Percentiles rank a stretch among this genome's conserved stretches.
Conservation (phyloP, 2,888 invertebrate species). For the Frankliniella fusca region DNA sequence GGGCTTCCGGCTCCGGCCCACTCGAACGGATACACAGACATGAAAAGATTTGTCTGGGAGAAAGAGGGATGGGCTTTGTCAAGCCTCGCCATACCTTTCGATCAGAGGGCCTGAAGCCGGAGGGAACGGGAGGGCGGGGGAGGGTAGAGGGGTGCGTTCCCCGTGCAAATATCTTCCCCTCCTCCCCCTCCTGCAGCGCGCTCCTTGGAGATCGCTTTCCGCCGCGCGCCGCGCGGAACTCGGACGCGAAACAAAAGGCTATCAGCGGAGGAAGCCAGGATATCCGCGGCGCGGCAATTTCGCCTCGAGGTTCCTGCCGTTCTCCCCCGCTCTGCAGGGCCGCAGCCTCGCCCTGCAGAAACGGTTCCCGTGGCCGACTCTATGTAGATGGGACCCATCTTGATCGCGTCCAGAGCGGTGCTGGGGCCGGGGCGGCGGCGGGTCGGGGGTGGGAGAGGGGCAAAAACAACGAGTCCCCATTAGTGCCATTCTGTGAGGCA, state of each 20-base stretch:
- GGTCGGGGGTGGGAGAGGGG: not conserved
- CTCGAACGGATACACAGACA: not conserved
- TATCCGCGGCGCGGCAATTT: no score
- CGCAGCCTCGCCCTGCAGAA: no score
- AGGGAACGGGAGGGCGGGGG: no score
- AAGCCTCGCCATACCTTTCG: not conserved
- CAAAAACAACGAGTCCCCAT: constrained; percentile 10
- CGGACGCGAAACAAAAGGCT: no score
- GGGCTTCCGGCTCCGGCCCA: no score
- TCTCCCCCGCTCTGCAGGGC: not conserved
- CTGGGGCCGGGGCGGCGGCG: not conserved
- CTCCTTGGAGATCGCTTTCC: not conserved
- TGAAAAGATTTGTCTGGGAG: constrained; percentile 22
- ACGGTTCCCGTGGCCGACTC: no score
- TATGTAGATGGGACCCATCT: no score
- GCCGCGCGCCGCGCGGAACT: not conserved
- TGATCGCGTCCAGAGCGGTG: no score
- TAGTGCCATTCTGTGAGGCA: not conserved
- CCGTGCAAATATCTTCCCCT: no score
- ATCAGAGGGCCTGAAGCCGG: not conserved
- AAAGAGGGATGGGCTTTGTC: not conserved
- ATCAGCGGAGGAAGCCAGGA: no score
- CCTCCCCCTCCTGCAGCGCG: not conserved
- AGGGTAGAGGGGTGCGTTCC: no score
- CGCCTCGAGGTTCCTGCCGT: not conserved